Conservation (phyloP, 1,140 invertebrate genomes). For the Eupristina koningsbergeri region DNA sequence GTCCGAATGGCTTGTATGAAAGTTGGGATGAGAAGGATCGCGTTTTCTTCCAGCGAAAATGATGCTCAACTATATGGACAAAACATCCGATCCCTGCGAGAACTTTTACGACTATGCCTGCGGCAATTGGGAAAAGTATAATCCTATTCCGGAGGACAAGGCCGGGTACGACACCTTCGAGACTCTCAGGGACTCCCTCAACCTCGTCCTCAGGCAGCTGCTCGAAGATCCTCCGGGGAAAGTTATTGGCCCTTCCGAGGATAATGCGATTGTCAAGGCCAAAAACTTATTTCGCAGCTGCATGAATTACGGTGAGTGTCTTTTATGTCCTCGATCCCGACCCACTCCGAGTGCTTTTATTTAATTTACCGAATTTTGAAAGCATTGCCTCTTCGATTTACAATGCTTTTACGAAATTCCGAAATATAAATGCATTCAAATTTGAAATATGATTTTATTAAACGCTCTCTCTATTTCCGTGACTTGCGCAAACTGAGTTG, state of each 20-base stretch:
- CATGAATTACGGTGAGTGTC: conserved; percentile 81
- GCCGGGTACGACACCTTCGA: conserved; percentile 88
- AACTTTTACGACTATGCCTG: conserved; percentile 95
- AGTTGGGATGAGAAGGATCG: no score
- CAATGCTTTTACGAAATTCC: no score
- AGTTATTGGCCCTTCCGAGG: conserved; percentile 59
- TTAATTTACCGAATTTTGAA: neutral
- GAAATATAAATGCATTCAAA: no score
- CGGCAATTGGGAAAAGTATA: conserved; percentile 87
- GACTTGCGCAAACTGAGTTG: no score
- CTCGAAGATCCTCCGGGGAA: conserved; percentile 73
- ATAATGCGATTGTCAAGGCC: conserved; percentile 81
- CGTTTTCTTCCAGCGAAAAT: conserved; percentile 71
- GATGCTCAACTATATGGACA: conserved; percentile 87
- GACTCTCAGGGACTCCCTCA: conserved; percentile 84
- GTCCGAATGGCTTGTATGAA: no score
- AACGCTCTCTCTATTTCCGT: no score
- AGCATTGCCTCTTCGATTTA: no score
- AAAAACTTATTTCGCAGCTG: conserved; percentile 88
- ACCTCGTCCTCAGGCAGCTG: conserved; percentile 79
- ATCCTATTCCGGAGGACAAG: conserved; percentile 89
- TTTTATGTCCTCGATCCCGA: neutral
- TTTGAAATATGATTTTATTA: no score
- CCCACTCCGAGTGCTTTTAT: neutral
- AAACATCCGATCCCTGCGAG: conserved; percentile 84